Conservation (phyloP, 2,113 vertebrate genomes). For the Willisornis vidua region DNA sequence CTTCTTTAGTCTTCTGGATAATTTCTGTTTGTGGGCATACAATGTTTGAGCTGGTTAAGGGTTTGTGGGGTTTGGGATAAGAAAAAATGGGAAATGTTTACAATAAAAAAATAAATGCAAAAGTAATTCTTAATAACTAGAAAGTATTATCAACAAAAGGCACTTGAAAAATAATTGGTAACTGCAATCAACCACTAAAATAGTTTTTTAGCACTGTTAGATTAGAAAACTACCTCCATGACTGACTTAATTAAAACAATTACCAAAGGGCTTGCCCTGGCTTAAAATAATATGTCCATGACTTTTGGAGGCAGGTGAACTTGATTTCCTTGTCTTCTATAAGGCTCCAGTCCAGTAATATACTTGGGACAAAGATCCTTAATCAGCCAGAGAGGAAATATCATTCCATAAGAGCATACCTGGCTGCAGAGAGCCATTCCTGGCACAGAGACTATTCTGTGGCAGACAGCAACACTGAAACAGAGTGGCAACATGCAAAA, state of each 20-base stretch:
- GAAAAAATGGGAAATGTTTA: not conserved
- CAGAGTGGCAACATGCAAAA: not conserved
- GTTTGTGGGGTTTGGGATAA: not conserved
- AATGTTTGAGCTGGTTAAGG: not conserved
- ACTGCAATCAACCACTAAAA: not conserved
- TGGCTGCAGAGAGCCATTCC: not conserved
- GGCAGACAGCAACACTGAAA: not conserved
- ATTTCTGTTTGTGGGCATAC: not conserved
- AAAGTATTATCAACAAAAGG: not conserved
- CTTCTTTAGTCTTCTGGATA: not conserved
- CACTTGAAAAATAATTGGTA: slow-evolving; percentile 8
- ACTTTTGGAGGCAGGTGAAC: not conserved
- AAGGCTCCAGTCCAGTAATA: not conserved
- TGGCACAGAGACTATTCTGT: not conserved
- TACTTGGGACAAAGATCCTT: not conserved
- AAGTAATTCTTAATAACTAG: not conserved
- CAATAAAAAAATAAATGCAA: not conserved
- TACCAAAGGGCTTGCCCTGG: not conserved
- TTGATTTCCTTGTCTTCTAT: not conserved
- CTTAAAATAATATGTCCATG: not conserved
- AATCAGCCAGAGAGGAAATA: not conserved
- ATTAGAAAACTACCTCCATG: not conserved
- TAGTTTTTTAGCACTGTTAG: not conserved
- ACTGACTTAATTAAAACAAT: not conserved
- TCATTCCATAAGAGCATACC: not conserved